phyloP scores from a whole-genome alignment of 2,797 vertebrate genomes.

The Acanthurus lineatus region DNA sequence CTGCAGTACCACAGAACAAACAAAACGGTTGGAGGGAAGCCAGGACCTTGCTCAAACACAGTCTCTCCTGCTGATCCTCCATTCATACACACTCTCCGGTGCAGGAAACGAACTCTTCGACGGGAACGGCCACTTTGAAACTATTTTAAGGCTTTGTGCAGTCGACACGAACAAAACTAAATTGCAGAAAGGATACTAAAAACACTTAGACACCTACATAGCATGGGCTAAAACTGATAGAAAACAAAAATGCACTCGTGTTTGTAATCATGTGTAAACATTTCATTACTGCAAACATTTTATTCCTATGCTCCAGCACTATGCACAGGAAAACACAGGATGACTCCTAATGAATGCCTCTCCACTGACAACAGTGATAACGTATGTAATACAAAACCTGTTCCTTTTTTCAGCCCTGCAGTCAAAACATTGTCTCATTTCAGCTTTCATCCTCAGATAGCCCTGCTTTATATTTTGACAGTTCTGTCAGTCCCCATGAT shows the following conservation, averaged over 20 bases:
- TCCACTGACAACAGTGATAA: constrained; percentile 40
- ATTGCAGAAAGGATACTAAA: constrained; percentile 2
- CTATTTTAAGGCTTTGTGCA: constrained; percentile 52
- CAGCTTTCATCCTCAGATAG: constrained; percentile 50
- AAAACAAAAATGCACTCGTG: constrained; percentile 1
- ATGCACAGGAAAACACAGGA: constrained; percentile 39
- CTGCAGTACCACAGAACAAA: constrained; percentile 83
- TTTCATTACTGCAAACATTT: constrained; percentile 36
- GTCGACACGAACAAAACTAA: constrained; percentile 13
- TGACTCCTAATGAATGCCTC: constrained; percentile 46
- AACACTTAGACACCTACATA: constrained; percentile 24
- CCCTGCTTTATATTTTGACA: constrained; percentile 64
- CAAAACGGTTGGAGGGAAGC: constrained; percentile 64
- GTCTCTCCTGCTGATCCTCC: constrained; percentile 60
- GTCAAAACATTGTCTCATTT: constrained; percentile 57
- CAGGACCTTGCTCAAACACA: constrained; percentile 53
- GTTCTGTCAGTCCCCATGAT: constrained; percentile 59
- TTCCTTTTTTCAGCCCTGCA: constrained; percentile 25
- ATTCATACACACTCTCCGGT: constrained; percentile 58
- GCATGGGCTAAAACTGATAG: constrained; percentile 25
- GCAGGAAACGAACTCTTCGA: constrained; percentile 48
- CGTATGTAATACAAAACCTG: constrained; percentile 23
- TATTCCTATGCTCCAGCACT: background rate
- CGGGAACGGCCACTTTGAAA: constrained; percentile 60
- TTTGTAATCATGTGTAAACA: constrained; percentile 27